Evolutionary conservation across 2,113 vertebrate species (phyloP).

Genomic region (Hyperopisus bebe): DNA sequence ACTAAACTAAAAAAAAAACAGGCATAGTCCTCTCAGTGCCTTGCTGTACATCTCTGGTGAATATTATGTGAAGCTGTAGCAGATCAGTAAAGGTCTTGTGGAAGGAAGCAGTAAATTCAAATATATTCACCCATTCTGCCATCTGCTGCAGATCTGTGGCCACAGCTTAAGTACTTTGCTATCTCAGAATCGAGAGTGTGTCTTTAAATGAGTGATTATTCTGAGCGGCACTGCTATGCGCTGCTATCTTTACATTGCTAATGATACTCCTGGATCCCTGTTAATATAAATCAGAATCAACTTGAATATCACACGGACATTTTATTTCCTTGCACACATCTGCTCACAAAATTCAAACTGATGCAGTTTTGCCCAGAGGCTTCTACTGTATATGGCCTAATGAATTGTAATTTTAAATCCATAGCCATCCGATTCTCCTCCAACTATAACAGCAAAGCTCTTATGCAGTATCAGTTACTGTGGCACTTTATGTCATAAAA

Average conservation of each 20-base stretch:
- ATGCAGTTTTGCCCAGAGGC: constrained; percentile 5
- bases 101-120: neutral
- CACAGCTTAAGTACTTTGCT: neutral
- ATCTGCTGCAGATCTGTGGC: neutral
- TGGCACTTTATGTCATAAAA: constrained; percentile 49
- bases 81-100: neutral
- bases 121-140: constrained; percentile 4
- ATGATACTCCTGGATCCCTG: constrained; percentile 16
- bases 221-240: constrained; percentile 9
- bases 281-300: constrained; percentile 26
- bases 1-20: neutral
- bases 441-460: constrained; percentile 36
- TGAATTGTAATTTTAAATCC: constrained; percentile 9
- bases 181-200: neutral
- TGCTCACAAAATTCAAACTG: constrained; percentile 21
- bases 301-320: constrained; percentile 6
- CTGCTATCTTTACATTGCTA: constrained; percentile 33
- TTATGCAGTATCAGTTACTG: constrained; percentile 21
- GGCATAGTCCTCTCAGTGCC: neutral
- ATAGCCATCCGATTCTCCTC: constrained; percentile 39
- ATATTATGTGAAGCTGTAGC: neutral
- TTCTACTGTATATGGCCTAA: constrained; percentile 22
- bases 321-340: constrained; percentile 27
- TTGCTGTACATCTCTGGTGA: neutral
- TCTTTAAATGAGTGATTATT: constrained; percentile 27